Evolutionary conservation across 2,888 invertebrate species (phyloP), one percentile per base, ranked within the genome.

Genomic region (Drosophila recens): DNA sequence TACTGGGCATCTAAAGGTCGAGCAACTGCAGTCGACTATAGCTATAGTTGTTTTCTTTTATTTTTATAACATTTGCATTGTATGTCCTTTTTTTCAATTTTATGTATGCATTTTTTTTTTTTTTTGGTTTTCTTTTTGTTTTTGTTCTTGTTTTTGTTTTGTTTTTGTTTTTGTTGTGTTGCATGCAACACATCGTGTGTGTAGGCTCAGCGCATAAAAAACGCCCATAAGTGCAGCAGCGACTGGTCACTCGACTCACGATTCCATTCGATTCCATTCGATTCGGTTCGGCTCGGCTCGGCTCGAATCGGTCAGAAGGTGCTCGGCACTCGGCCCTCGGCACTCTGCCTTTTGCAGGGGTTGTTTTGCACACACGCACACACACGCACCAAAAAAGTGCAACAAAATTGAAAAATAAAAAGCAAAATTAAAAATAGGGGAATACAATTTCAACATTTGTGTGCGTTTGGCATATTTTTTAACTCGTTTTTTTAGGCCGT

Each of bases 391-490:
- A 79, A 82, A 86, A 82, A 69, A 38, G 66, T 56, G 70, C 69
- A 68, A 73, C 61, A 83, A 72, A 66, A 75, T 67, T 66, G 59
- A 43, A 38, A 81, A 87, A 86, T 90, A 90, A 11, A 13, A 10
- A 10, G 9, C 10, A 36, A 36, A 36, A 46, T 20, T 80, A 87
- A 87, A 90, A 90, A 84, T 87, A 90, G 91, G 91, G 90, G 89
- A 91, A 90, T 89, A 80, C 85, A 80, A 71, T 76, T 79, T 80
- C 63, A 72, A 67, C 75, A 75, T 79, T 79, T 82, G 77, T 78
- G 79, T 73, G 77, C 75, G 71, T 64, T 79, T 83, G 86, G 75
- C 89, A 82, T 88, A 88, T 87, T 87, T 87, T 88, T 87, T 67
- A 70, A 62, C 13, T 54, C 40, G 48, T 74, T 68, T 68, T 73